phyloP scores from a whole-genome alignment of 2,797 vertebrate genomes.

The Sebastes baramenuke region DNA sequence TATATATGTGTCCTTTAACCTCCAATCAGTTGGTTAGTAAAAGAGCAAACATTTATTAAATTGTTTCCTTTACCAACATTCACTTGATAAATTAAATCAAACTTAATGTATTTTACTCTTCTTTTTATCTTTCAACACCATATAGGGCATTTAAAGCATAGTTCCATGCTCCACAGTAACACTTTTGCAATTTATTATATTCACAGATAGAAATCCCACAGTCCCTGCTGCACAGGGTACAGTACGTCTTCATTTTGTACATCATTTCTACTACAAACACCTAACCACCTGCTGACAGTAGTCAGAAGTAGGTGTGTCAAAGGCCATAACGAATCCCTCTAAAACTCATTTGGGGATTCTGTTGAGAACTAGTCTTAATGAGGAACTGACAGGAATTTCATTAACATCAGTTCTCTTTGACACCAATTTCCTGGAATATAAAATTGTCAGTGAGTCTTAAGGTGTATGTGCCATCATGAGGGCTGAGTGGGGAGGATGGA shows the following conservation, averaged over 20 bases:
- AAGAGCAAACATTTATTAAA: neutral
- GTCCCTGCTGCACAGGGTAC: neutral
- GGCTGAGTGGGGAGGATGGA: conserved; percentile 29
- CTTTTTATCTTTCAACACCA: neutral
- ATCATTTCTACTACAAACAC: conserved; percentile 3
- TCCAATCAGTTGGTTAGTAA: neutral
- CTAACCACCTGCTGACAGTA: conserved; percentile 28
- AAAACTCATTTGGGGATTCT: conserved; percentile 47
- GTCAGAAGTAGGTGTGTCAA: conserved; percentile 25
- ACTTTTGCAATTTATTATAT: neutral
- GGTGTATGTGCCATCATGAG: conserved; percentile 18
- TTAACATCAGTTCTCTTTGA: conserved; percentile 51
- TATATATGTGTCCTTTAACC: neutral
- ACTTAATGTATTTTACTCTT: neutral
- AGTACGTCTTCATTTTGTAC: conserved; percentile 13
- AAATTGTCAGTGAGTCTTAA: conserved; percentile 26
- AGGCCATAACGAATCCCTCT: conserved; percentile 12
- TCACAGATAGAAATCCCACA: neutral
- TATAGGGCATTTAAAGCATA: neutral
- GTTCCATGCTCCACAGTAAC: neutral
- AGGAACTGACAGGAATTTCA: conserved; percentile 53
- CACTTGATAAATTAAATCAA: neutral
- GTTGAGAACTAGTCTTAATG: conserved; percentile 30
- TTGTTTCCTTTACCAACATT: neutral
- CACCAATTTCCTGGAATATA: conserved; percentile 25